These are phyloP conservation scores for Apocrypta bakeri DNA, from an alignment of 1,140 invertebrate species.

Conservation along the genomic window DNA sequence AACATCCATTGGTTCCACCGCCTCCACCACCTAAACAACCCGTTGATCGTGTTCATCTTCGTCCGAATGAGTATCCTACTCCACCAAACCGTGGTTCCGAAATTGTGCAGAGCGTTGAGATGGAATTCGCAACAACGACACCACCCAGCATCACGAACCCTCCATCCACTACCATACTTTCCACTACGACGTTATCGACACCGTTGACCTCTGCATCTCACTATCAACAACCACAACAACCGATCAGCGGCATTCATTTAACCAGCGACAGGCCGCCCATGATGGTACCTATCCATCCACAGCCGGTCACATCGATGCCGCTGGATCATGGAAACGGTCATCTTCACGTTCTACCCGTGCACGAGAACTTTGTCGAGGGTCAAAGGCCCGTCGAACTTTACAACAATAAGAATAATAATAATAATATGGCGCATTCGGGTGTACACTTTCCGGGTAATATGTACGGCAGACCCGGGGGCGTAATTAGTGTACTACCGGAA, in stretches of 20 bases:
- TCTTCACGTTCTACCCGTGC: slow-evolving; percentile 24
- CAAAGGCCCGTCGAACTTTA: slow-evolving; percentile 42
- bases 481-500: slow-evolving; percentile 63
- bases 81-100: slow-evolving; percentile 1
- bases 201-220: slow-evolving; percentile 16
- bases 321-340: slow-evolving; percentile 54
- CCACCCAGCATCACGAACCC: slow-evolving; percentile 26
- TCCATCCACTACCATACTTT: neutral
- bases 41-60: neutral
- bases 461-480: slow-evolving; percentile 52
- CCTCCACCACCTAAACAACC: neutral
- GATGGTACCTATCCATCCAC: slow-evolving; percentile 16
- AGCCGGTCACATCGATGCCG: slow-evolving; percentile 62
- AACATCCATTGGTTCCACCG: slow-evolving; percentile 38
- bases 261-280: neutral
- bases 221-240: slow-evolving; percentile 6
- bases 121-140: slow-evolving; percentile 20
- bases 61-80: too few relatives aligned
- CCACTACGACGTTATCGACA: slow-evolving; percentile 7
- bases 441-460: slow-evolving; percentile 51
- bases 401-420: neutral
- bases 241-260: slow-evolving; percentile 6
- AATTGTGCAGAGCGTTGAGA: neutral
- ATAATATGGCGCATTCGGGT: neutral
- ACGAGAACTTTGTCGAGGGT: slow-evolving; percentile 57